Conservation (phyloP, 2,888 invertebrate genomes). For the Scrobipalpa costella region DNA sequence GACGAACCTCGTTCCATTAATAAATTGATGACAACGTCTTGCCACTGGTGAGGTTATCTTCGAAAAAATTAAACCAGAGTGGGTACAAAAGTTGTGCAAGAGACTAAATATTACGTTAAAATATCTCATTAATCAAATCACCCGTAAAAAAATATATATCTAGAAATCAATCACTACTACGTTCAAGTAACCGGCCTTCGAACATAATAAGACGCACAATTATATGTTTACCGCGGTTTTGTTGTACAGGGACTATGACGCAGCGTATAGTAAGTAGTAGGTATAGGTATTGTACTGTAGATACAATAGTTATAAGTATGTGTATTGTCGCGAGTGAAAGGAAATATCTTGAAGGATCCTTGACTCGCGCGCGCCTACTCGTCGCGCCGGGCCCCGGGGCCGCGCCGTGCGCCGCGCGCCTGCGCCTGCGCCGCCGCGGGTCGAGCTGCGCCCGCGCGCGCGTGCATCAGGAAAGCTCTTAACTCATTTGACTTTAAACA, state of each 20-base stretch:
- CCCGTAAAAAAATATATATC: not conserved
- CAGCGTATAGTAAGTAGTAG: slow-evolving; percentile 30
- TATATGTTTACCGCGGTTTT: slow-evolving; percentile 23
- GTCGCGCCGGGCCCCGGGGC: slow-evolving; percentile 36
- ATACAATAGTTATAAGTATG: slow-evolving; percentile 36
- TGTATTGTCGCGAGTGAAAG: slow-evolving; percentile 79
- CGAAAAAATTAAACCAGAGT: not conserved
- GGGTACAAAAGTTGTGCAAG: slow-evolving; percentile 3
- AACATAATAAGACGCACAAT: slow-evolving; percentile 14
- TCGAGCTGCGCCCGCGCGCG: slow-evolving; percentile 22
- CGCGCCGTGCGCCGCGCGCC: slow-evolving; percentile 28
- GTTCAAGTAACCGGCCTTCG: slow-evolving; percentile 20
- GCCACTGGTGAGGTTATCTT: slow-evolving; percentile 2
- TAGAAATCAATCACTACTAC: slow-evolving; percentile 8
- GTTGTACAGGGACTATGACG: slow-evolving; percentile 31
- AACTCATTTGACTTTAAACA: slow-evolving; percentile 16
- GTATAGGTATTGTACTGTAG: slow-evolving; percentile 30
- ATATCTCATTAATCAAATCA: not conserved
- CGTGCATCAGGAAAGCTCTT: slow-evolving; percentile 43
- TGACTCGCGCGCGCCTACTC: slow-evolving; percentile 75
- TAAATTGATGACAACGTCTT: slow-evolving; percentile 7
- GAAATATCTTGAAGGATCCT: slow-evolving; percentile 79
- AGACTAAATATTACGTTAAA: not conserved
- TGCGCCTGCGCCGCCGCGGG: slow-evolving; percentile 18
- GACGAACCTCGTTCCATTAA: slow-evolving; percentile 26